Base-by-base conservation (phyloP, 2,888 invertebrate genomes). In the Amphipoea lucens region DNA sequence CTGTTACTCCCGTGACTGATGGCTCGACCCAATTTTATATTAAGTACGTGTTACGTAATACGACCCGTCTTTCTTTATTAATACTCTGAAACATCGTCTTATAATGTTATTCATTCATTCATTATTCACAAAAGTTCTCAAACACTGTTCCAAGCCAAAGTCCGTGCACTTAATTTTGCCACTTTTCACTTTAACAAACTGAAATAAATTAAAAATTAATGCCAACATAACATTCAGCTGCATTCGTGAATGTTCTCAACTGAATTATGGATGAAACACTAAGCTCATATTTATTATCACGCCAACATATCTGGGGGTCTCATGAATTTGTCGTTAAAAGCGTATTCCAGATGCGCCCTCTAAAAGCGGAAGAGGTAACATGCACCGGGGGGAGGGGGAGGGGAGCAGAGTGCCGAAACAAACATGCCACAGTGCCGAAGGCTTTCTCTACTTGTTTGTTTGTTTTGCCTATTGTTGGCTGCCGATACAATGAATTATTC, bases 381-480 rank as follows among this genome's bases (percentile, higher is more conserved):
- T 89, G 90, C 89, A 88, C 81, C 74, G 75, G 74, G 84, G 75
- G 73, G 62, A 4, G 67, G 51, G 14, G 12, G 7, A 4, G 62
- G 20, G 45, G 14, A 84, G 86, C 85, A 88, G 90, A 91, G 91
- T 86, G 90, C 90, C 92, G 92, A 92, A 93, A 93, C 94, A 94
- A 94, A 94, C 93, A 93, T 89, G 90, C 89, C 90, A 87, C 90
- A 90, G 90, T 91, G 90, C 90, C 91, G 91, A 91, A 91, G 88
- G 90, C 90, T 84, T 84, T 90, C 84, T 76, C 73, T 87, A 78
- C 87, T 84, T 87, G 89, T 88, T 90, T 90, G 90, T 88, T 88
- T 89, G 90, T 87, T 87, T 82, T 84, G 81, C 84, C 90, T 89
- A 90, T 92, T 92, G 91, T 92, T 90, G 83, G 79, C 79, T 86